Base-by-base conservation (phyloP, 2,797 vertebrate genomes). In the Squalus acanthias region DNA sequence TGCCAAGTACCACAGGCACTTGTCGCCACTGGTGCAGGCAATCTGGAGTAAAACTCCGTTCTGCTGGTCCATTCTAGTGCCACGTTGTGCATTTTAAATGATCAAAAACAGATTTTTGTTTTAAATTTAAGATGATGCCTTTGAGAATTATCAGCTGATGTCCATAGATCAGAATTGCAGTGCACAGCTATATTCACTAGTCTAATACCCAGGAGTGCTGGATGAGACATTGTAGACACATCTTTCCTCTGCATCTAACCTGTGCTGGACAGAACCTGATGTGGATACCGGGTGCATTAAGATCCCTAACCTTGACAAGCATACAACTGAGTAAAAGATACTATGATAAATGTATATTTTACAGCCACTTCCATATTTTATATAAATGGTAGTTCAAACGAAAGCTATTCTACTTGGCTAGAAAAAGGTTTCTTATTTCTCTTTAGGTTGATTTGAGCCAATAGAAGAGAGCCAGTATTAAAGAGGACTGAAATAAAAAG, bases 401-500 rank as follows among this genome's bases (percentile, higher is more conserved):
- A 93, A 22, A 93, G 63, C 46, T 46, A 93, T 93, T 93, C 63
- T 7, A 39, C 17, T 57, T 67, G 63, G 91, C 91, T 39, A 93
- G 46, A 93, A 93, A 93, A 85, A 50, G 20, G 4, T 93, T 93
- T 46, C 67, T 67, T 57, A 57, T n/a, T 22, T 3, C 91, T 93
- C 91, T 93, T 24, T 69, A 69, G n/a, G n/a, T 39, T 93, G n/a
- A 93, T 39, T 15, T 93, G 63, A 93, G n/a, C 91, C 65, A 93
- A 69, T 69, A 69, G 82, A 69, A 46, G 91, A 69, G 91, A 69
- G 8, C 22, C 63, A 93, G n/a, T 93, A 69, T 69, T n/a, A 82
- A 82, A 92, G n/a, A 39, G 65, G 91, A 46, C 7, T 93, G 91
- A 93, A 93, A 93, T 93, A 93, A 93, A 93, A 46, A 57, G 63